Evolutionary conservation across 2,797 vertebrate genomes (phyloP), one percentile per base, ranked within the genome.

Genomic region (Sebastes minor): DNA sequence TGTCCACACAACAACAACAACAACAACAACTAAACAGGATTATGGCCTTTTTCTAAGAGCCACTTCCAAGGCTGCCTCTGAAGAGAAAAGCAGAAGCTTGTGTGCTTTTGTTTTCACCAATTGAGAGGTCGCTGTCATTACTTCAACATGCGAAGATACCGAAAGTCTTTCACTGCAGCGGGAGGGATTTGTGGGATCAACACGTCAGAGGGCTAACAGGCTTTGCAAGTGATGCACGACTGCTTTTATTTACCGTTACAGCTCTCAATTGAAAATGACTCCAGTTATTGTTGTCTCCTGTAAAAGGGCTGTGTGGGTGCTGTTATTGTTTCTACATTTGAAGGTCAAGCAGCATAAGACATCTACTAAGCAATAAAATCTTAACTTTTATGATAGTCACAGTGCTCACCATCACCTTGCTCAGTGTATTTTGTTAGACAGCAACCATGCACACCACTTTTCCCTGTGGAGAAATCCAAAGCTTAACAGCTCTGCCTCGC

Each of bases 1-100:
- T 27, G 60, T 81, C 74, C 81, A 85, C 69, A 82, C 67, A 84
- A 78, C 38, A 42, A 42, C 38, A 42, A 38, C 66, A 80, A 55
- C 27, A 67, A 55, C 67, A 80, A 55, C 35, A n/a, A n/a, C n/a
- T 64, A 55, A 71, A 78, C 33, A 61, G 38, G 73, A 87, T 73
- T 81, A 72, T 8, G 16, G 46, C 12, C n/a, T 60, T 76, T 76
- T 62, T 35, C 30, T 33, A 8, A 35, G 62, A 68, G 62, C 28
- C 18, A 35, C 32, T 74, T 76, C 27, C 32, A 53, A 14, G 20
- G 49, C 20, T 52, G 32, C 9, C n/a, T 71, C n/a, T 35, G 38
- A 70, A 59, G 66, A 68, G 66, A 64, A 67, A 72, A 80, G 59
- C 33, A 61, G 77, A 73, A 13, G 12, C 53, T 62, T 62, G 42